These are phyloP conservation scores for Drosophila anomelani DNA, from an alignment of 2,888 invertebrate species.

Conservation along the genomic window DNA sequence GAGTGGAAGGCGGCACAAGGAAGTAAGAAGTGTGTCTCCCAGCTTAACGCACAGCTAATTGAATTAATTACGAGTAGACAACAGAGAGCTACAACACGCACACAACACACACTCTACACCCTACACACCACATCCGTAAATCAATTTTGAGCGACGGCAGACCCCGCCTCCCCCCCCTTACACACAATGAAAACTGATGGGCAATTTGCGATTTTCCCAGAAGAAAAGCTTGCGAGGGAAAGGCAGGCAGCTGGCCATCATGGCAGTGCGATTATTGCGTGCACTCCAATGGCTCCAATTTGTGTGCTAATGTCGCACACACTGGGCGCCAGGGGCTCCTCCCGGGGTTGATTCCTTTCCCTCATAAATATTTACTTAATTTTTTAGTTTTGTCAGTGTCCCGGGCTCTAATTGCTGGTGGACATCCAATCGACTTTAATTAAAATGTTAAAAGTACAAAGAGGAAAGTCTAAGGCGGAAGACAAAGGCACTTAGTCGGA, in stretches of 20 bases:
- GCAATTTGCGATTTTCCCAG: slow-evolving; percentile 77
- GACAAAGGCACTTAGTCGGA: neutral
- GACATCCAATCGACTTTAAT: slow-evolving; percentile 38
- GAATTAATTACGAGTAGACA: slow-evolving; percentile 71
- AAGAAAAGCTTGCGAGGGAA: slow-evolving; percentile 37
- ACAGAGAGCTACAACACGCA: slow-evolving; percentile 46
- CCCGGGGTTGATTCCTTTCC: slow-evolving; percentile 6
- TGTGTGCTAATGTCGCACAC: slow-evolving; percentile 64
- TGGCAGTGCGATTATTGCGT: slow-evolving; percentile 50
- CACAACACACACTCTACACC: slow-evolving; percentile 16
- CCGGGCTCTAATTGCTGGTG: slow-evolving; percentile 17
- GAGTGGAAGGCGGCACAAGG: slow-evolving; percentile 25
- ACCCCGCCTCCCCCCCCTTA: slow-evolving; percentile 52
- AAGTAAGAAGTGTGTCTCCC: slow-evolving; percentile 42
- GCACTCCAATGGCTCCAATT: slow-evolving; percentile 58
- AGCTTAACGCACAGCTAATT: slow-evolving; percentile 63
- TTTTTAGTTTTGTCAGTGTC: slow-evolving; percentile 27
- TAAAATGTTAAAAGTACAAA: slow-evolving; percentile 8
- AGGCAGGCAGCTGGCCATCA: slow-evolving; percentile 18
- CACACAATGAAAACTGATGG: slow-evolving; percentile 75
- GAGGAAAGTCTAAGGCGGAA: neutral
- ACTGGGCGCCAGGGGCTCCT: slow-evolving; percentile 29
- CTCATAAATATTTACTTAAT: slow-evolving; percentile 51
- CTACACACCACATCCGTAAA: slow-evolving; percentile 58
- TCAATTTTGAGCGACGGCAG: slow-evolving; percentile 68